phyloP scores from a whole-genome alignment of 2,113 vertebrate species.

The Casuarius casuarius region DNA sequence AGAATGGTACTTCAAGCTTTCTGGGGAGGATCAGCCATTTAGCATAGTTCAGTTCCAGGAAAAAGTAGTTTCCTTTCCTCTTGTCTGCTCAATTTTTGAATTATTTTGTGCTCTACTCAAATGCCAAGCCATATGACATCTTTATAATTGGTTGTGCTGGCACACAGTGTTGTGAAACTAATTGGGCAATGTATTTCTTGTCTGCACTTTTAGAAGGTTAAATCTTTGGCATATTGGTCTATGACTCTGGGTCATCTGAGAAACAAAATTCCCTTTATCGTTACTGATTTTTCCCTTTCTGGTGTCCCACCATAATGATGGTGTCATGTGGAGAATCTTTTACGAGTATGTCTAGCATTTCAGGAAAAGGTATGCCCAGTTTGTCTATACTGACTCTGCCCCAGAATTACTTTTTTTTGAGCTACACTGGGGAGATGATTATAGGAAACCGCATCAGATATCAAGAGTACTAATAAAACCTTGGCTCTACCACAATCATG shows the following conservation, averaged over 20 bases:
- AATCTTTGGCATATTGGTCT: neutral
- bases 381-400: neutral
- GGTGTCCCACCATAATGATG: neutral
- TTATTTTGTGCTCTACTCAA: neutral
- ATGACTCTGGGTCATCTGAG: neutral
- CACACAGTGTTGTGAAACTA: neutral
- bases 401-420: neutral
- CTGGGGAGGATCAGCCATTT: neutral
- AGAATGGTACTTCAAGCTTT: neutral
- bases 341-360: neutral
- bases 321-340: neutral
- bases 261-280: neutral
- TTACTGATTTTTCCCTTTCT: neutral
- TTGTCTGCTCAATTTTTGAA: neutral
- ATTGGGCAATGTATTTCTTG: neutral
- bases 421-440: neutral
- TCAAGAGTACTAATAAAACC: neutral
- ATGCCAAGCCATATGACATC: neutral
- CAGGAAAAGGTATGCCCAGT: fast-evolving
- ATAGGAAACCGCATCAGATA: neutral
- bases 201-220: neutral
- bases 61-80: neutral
- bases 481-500: neutral
- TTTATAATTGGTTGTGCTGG: neutral
- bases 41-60: neutral